Percentiles rank a stretch among this genome's conserved stretches.
These are phyloP conservation scores for Panzeria rudis DNA, from an alignment of 2,888 invertebrate genomes.

Conservation along the genomic window DNA sequence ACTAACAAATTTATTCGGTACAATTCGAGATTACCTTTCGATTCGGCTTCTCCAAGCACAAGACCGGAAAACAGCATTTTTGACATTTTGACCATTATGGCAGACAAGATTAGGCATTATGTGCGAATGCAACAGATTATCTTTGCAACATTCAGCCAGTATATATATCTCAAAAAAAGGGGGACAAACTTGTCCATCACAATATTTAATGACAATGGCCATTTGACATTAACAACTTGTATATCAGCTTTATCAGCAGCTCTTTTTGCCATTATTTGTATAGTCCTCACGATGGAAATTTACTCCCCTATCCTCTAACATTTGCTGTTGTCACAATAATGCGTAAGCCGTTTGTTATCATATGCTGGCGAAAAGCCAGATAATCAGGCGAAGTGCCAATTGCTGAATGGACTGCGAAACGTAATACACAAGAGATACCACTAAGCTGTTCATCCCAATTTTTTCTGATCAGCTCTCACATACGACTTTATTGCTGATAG, in stretches of 20 bases:
- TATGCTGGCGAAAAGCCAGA: slow-evolving; percentile 3
- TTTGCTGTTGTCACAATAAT: background rate
- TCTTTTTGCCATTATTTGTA: slow-evolving; percentile 13
- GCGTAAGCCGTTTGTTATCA: slow-evolving; percentile 25
- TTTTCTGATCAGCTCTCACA: slow-evolving; percentile 15
- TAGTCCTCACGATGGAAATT: slow-evolving; percentile 15
- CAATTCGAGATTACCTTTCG: too few relatives aligned
- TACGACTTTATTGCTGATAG: slow-evolving; percentile 15
- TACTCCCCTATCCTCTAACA: slow-evolving; percentile 30
- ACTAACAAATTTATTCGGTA: too few relatives aligned
- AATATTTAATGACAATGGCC: too few relatives aligned
- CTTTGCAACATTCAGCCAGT: too few relatives aligned
- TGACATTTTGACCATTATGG: too few relatives aligned
- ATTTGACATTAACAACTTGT: too few relatives aligned
- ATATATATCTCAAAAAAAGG: too few relatives aligned
- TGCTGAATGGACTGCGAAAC: slow-evolving; percentile 44
- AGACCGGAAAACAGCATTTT: too few relatives aligned
- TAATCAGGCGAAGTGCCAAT: slow-evolving; percentile 50
- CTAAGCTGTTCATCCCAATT: slow-evolving; percentile 36
- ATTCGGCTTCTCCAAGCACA: too few relatives aligned
- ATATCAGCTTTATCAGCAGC: slow-evolving; percentile 3
- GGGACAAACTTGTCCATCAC: too few relatives aligned
- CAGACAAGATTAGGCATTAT: too few relatives aligned
- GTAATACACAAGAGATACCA: slow-evolving; percentile 25
- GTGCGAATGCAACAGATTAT: too few relatives aligned